Percentiles rank a stretch among this genome's conserved stretches.
phyloP scores from a whole-genome alignment of 2,113 vertebrate species.

The Papio anubis region DNA sequence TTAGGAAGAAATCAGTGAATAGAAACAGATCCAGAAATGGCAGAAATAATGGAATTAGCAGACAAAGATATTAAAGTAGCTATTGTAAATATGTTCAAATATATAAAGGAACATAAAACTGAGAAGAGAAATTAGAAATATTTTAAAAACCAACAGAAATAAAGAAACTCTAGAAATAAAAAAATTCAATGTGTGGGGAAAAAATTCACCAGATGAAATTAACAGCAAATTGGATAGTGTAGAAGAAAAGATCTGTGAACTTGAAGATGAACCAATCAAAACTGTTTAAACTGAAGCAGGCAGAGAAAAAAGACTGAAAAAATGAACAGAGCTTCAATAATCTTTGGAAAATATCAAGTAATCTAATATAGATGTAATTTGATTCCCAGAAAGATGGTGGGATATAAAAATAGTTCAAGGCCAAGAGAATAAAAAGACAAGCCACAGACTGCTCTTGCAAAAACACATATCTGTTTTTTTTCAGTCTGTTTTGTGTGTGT shows the following conservation, averaged over 20 bases:
- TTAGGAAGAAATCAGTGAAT: not conserved
- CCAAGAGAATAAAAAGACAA: not conserved
- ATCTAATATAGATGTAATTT: not conserved
- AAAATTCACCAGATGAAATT: not conserved
- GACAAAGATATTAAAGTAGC: not conserved
- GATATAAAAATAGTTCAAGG: not conserved
- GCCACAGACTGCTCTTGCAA: not conserved
- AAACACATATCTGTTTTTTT: not conserved
- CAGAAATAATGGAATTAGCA: not conserved
- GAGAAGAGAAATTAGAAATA: not conserved
- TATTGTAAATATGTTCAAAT: not conserved
- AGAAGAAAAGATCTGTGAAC: not conserved
- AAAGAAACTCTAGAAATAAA: not conserved
- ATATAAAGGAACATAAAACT: not conserved
- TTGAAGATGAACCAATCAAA: not conserved
- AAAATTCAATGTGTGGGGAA: not conserved
- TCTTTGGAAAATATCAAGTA: not conserved
- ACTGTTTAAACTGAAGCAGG: not conserved
- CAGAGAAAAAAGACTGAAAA: not conserved
- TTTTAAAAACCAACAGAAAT: not conserved
- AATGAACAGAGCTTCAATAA: not conserved
- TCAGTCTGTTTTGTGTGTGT: not conserved
- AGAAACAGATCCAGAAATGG: not conserved
- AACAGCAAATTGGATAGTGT: not conserved
- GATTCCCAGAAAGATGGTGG: not conserved